Base-by-base conservation (phyloP, 2,888 invertebrate genomes). In the Isoperla grammatica region DNA sequence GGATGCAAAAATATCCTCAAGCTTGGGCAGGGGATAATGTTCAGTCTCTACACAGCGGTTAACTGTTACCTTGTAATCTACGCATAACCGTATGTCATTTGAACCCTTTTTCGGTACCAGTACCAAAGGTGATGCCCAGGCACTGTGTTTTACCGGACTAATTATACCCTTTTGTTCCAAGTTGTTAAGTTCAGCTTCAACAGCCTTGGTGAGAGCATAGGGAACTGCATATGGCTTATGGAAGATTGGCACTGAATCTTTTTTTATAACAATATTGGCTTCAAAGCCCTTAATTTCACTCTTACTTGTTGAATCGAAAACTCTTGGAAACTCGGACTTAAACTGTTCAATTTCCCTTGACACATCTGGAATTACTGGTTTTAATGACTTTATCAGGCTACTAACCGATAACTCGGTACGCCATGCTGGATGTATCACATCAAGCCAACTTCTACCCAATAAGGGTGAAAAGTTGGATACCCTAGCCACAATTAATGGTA, bases 1-100 rank as follows among this genome's bases (percentile, higher is more conserved):
- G 11, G 62, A 61, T 4, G 68, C 65, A 62, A 69, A 69, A 49
- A 72, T 65, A 46, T 71, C 69, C 20, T 69, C 69, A 13, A 66
- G 63, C 55, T 62, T 56, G 1, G 70, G 71, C 57, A 72, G 65
- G 11, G 68, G 68, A 54, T 68, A 69, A 45, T 69, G 67, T 19
- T 70, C 68, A 19, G 63, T 62, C 40, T 68, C 61, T 22, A 69
- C 49, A 8, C 59, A 60, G 12, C 42, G 58, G 59, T 71, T 71
- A 13, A 68, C 11, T 0, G 70, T 68, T 48, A 62, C 63, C 59
- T 70, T 70, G 45, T 67, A 70, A 66, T 73, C 69, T 2, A 69
- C 67, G 62, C 70, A 71, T n/a, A 72, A 64, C 54, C 71, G 43
- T 8, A 70, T 62, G 4, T 64, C 59, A n/a, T 62, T 60, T 29